Conservation (phyloP, 2,797 vertebrate genomes). For the Artibeus jamaicensis region DNA sequence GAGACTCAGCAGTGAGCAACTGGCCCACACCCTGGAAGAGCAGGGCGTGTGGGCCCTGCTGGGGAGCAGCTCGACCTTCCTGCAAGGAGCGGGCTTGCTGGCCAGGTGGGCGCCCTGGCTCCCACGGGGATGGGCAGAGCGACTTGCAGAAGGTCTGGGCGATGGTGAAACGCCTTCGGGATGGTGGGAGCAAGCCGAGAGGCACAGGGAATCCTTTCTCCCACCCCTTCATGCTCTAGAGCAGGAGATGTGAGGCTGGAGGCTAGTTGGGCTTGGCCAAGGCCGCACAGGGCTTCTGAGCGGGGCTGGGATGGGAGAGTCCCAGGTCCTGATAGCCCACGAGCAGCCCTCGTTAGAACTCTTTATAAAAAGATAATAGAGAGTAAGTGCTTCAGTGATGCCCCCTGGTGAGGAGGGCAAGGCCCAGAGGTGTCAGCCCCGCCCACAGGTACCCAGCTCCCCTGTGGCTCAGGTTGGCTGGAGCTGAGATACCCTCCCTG, state of each 20-base stretch:
- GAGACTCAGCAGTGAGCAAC: background rate
- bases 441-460: rapidly evolving
- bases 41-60: constrained; percentile 54
- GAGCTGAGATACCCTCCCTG: background rate
- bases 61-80: constrained; percentile 24
- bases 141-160: background rate
- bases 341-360: background rate
- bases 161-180: background rate
- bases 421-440: background rate
- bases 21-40: background rate
- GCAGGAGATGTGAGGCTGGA: background rate
- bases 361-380: background rate
- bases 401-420: background rate
- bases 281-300: background rate
- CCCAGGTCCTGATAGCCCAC: background rate
- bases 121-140: rapidly evolving
- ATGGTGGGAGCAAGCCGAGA: background rate
- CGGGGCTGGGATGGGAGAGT: background rate
- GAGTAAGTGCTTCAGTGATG: background rate
- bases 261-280: background rate
- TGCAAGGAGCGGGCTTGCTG: constrained; percentile 61
- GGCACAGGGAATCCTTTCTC: background rate
- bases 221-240: background rate
- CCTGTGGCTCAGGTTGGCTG: rapidly evolving
- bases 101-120: constrained; percentile 53